A percentile compares a stretch with the other conserved stretches of the same genome.
These are phyloP conservation scores for Enteromius unitaeniatus DNA, from an alignment of 2,797 vertebrate species.

Conservation along the genomic window DNA sequence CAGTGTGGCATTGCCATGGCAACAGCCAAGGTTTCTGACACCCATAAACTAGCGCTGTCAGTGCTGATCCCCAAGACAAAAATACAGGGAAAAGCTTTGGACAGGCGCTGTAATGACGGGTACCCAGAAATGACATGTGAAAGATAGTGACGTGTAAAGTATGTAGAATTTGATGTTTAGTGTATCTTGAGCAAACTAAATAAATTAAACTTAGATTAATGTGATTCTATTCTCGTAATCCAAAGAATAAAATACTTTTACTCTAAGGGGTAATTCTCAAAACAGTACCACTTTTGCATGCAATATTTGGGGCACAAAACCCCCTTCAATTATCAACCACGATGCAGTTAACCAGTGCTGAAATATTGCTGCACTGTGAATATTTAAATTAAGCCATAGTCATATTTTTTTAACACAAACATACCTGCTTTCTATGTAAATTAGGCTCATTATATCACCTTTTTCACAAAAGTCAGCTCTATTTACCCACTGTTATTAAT, in stretches of 20 bases:
- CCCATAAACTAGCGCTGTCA: slow-evolving; percentile 71
- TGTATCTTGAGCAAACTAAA: background rate
- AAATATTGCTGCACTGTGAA: slow-evolving; percentile 6
- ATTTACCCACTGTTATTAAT: slow-evolving; percentile 17
- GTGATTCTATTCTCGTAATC: background rate
- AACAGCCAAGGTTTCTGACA: slow-evolving; percentile 83
- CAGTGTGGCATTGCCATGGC: slow-evolving; percentile 82
- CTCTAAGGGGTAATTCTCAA: background rate
- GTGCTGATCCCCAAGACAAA: slow-evolving; percentile 75
- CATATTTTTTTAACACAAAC: slow-evolving; percentile 13
- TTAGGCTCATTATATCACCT: background rate
- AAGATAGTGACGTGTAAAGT: background rate
- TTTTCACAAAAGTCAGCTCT: slow-evolving; percentile 1
- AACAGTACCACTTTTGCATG: background rate
- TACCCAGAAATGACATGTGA: background rate
- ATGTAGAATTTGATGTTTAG: background rate
- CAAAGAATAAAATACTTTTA: background rate
- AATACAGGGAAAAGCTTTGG: slow-evolving; percentile 61
- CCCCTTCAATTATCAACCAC: background rate
- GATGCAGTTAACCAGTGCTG: slow-evolving; percentile 1
- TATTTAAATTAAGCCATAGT: slow-evolving; percentile 10
- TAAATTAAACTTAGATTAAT: background rate
- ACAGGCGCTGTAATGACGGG: slow-evolving; percentile 15
- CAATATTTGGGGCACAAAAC: background rate
- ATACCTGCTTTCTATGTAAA: slow-evolving; percentile 24